These are phyloP conservation scores for Alloscopus bannaensis DNA, from an alignment of 2,888 invertebrate genomes.

Conservation along the genomic window DNA sequence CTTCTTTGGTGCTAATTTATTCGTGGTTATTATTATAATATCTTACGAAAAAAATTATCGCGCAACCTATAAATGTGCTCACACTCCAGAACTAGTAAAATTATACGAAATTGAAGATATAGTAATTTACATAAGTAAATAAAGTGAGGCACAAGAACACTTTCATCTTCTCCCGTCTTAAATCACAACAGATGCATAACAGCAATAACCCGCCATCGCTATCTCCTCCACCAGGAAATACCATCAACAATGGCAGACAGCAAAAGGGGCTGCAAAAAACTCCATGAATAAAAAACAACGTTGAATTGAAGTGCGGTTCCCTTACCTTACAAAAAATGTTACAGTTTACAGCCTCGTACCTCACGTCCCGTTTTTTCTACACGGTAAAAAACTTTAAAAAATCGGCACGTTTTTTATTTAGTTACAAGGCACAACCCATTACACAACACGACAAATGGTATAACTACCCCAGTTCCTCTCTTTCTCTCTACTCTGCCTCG, in stretches of 20 bases:
- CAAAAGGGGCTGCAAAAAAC: slow-evolving; percentile 22
- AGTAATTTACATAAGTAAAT: not conserved
- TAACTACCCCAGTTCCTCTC: not conserved
- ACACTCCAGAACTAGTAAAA: not conserved
- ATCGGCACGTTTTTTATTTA: slow-evolving; percentile 9
- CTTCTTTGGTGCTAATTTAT: slow-evolving; percentile 53
- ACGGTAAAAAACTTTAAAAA: not conserved
- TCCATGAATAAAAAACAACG: slow-evolving; percentile 10
- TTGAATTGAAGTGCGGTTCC: slow-evolving; percentile 9
- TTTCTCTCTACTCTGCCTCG: no score
- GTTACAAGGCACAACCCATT: slow-evolving; percentile 6
- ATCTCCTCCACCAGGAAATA: slow-evolving; percentile 11
- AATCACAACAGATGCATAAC: no score
- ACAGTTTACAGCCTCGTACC: no score
- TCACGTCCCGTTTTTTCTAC: not conserved
- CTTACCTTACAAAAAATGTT: not conserved
- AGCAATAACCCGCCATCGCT: no score
- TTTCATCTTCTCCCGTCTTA: slow-evolving; percentile 4
- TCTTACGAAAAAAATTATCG: not conserved
- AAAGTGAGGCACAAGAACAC: slow-evolving; percentile 1
- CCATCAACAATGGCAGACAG: slow-evolving; percentile 24
- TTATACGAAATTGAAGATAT: not conserved
- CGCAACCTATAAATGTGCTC: not conserved
- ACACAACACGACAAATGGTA: no score
- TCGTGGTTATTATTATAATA: slow-evolving; percentile 21